Base-by-base conservation (phyloP, 2,797 vertebrate species). In the Thalassophryne amazonica region DNA sequence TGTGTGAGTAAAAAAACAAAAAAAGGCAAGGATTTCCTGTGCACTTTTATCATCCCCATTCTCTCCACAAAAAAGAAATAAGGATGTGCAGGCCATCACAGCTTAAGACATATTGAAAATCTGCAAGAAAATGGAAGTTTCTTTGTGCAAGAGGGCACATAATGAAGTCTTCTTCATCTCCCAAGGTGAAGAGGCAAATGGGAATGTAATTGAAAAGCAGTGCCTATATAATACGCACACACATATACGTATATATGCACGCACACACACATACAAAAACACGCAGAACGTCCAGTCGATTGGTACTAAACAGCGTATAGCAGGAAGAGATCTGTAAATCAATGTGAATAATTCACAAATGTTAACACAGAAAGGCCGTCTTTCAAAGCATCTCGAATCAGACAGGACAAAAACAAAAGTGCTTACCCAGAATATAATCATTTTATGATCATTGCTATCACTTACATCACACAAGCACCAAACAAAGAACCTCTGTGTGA, bases 1-100 rank as follows among this genome's bases (percentile, higher is more conserved):
- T 83, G 80, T 77, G 50, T 47, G 84, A 86, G 82, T 78, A 80
- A 81, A 85, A 84, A 81, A 84, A 82, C 42, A 41, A 40, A 73
- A 77, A 78, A 67, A 13, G 63, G 30, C 74, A 70, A 71, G 73
- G 69, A 75, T 88, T 88, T 87, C 65, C 68, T 67, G 57, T 41
- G 60, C 68, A 70, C 78, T 86, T 88, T 86, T 81, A 87, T 84
- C 81, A 71, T 60, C 55, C 41, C 63, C 41, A 52, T 82, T 88
- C 84, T 68, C 76, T 52, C 69, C 56, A 70, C 58, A 73, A 69
- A 76, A 68, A 62, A 62, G 62, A 77, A 88, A 79, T 76, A 59
- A 64, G 78, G 70, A 76, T 43, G 75, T 66, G 59, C 69, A 54
- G 74, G 63, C 69, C 63, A 53, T 66, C 59, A 39, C 19, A 60